Base-by-base conservation (phyloP, 2,113 vertebrate species). In the Chlorodrepanis virens region DNA sequence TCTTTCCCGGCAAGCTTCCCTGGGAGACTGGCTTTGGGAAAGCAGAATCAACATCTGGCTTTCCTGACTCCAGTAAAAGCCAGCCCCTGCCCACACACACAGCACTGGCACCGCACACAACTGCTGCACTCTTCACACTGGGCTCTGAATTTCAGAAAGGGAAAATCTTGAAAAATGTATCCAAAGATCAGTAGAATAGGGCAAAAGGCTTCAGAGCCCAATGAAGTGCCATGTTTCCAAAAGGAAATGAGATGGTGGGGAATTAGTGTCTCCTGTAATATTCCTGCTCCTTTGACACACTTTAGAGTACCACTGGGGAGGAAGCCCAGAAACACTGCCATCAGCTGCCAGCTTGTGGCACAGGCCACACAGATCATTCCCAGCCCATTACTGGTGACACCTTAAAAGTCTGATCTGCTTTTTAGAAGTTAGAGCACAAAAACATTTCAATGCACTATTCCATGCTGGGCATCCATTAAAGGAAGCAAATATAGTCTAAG, bases 31-130 rank as follows among this genome's bases (percentile, higher is more conserved):
- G 35, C 39, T 74, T 28, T 17, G 72, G 52, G 49, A 11, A 19
- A 60, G 39, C 5, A 14, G 2, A 27, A 15, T 6, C 53, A 24
- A 68, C 2, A 18, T 20, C 44, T 50, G 45, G 20, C 45, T 65
- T 6, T 18, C 4, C 49, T 23, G 33, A 18, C 11, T 16, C 23
- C 53, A 9, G 78, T 0, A 5, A 35, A 22, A 21, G n/a, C 16
- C 14, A 33, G 28, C 5, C 25, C 20, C 44, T 31, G 6, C 5
- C 57, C 56, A 44, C 25, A 35, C 42, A 42, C 39, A 7, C 22
- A 5, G 35, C 4, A 7, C 16, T 11, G 18, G 13, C 27, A 10
- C 17, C 0, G 0, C 14, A 23, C 12, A 40, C 16, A 21, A 5
- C 44, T 14, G 9, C 37, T 18, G 2, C 20, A 23, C 50, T 44